Evolutionary conservation across 2,797 vertebrate species (phyloP).

Genomic region (Acrossocheilus fasciatus): DNA sequence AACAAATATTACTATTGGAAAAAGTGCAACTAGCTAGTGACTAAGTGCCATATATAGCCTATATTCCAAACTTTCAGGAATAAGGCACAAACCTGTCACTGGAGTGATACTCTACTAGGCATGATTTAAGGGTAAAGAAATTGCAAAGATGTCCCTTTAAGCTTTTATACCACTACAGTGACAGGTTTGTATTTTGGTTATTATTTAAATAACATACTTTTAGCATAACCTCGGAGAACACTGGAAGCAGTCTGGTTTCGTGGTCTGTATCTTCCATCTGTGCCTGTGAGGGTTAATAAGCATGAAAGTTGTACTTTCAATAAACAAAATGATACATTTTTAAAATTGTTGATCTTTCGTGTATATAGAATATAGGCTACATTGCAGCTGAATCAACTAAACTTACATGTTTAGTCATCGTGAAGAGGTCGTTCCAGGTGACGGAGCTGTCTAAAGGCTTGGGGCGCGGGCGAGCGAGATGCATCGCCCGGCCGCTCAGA

Average conservation of each 20-base stretch:
- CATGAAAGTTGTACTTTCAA: not conserved
- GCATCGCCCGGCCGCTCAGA: conserved; percentile 7
- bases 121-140: not conserved
- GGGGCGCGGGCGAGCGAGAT: conserved; percentile 36
- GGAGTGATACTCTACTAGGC: not conserved
- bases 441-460: conserved; percentile 59
- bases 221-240: conserved; percentile 45
- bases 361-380: too few relatives aligned
- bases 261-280: conserved; percentile 77
- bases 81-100: not conserved
- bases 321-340: not conserved
- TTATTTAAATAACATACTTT: conserved; percentile 51
- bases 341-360: too few relatives aligned
- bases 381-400: not conserved
- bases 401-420: conserved; percentile 63
- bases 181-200: not conserved
- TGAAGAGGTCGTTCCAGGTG: conserved; percentile 60
- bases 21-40: not conserved
- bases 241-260: conserved; percentile 75
- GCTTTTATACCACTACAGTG: not conserved
- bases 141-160: not conserved
- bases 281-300: conserved; percentile 69
- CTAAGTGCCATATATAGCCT: too few relatives aligned
- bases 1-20: not conserved
- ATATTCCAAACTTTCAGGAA: not conserved